phyloP scores from a whole-genome alignment of 2,797 vertebrate genomes.

The Dryobates pubescens region DNA sequence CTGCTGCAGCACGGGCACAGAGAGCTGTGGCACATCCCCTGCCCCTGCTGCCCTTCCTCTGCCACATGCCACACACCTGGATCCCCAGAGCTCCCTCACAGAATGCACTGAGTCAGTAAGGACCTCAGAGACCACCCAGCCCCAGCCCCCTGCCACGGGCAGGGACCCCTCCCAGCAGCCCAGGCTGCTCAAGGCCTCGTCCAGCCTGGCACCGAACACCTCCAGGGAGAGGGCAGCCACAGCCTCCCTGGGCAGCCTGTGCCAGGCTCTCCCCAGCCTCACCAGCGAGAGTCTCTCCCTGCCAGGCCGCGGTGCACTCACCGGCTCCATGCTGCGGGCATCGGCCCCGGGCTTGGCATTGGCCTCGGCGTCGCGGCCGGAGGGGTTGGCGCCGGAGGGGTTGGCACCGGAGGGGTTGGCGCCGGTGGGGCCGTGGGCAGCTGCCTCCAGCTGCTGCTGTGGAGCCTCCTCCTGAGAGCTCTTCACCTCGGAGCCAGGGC shows the following conservation, averaged over 20 bases:
- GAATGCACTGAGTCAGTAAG: no score
- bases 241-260: no score
- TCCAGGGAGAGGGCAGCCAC: no score
- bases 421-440: constrained; percentile 61
- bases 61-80: background rate
- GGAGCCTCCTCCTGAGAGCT: constrained; percentile 79
- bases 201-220: no score
- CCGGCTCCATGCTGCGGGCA: constrained; percentile 85
- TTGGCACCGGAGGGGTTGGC: constrained; percentile 31
- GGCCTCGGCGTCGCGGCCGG: constrained; percentile 67
- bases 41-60: background rate
- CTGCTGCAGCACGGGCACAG: accelerated
- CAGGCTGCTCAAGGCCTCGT: no score
- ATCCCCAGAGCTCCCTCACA: no score
- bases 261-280: no score
- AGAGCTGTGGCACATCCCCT: accelerated
- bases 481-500: constrained; percentile 81
- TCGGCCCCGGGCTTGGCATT: constrained; percentile 77
- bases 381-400: constrained; percentile 31
- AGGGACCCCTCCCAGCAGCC: no score
- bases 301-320: constrained; percentile 38
- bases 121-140: no score
- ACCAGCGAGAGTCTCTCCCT: background rate
- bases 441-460: constrained; percentile 74
- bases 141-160: no score